These are phyloP conservation scores for Rosalia funebris DNA, from an alignment of 2,888 invertebrate genomes.

Conservation along the genomic window DNA sequence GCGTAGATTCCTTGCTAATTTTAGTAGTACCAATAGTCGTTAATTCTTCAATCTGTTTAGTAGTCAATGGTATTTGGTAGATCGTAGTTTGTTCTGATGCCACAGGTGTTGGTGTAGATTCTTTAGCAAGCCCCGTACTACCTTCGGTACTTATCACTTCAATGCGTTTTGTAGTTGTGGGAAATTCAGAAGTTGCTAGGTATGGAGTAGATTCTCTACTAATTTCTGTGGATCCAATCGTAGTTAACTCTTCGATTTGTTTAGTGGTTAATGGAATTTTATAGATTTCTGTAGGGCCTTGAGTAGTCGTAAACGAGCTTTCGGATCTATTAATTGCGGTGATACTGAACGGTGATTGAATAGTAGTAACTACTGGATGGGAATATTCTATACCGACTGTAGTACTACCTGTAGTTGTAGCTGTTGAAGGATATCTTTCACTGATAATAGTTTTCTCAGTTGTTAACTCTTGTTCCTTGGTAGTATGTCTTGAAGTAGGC, in stretches of 20 bases:
- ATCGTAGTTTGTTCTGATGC: no score
- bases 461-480: background rate
- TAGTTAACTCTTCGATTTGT: conserved; percentile 14
- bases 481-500: background rate
- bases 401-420: background rate
- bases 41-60: background rate
- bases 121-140: background rate
- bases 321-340: no score
- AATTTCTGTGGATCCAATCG: background rate
- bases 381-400: background rate
- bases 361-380: background rate
- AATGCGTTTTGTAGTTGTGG: background rate
- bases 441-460: background rate
- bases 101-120: no score
- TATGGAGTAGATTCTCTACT: background rate
- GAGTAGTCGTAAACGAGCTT: background rate
- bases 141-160: background rate
- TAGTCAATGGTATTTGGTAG: background rate
- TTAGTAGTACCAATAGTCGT: background rate
- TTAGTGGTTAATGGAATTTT: conserved; percentile 1
- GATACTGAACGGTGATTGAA: no score
- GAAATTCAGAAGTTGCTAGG: background rate
- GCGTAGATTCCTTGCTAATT: background rate
- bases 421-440: background rate
- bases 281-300: background rate